Evolutionary conservation across 2,797 vertebrate species (phyloP).

Genomic region (Syndactyla subalaris): DNA sequence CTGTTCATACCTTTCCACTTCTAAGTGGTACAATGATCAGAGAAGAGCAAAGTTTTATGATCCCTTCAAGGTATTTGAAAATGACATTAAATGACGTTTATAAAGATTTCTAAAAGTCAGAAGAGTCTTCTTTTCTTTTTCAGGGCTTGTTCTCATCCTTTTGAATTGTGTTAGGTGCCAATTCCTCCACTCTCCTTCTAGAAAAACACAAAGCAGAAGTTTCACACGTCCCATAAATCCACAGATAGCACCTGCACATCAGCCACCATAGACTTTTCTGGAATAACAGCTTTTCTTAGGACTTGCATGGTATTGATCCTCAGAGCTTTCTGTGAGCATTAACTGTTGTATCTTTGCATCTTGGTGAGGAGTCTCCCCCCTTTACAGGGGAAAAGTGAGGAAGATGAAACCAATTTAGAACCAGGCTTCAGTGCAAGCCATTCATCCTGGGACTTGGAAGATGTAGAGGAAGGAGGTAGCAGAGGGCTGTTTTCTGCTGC

Average conservation of each 20-base stretch:
- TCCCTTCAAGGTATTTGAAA: conserved; percentile 71
- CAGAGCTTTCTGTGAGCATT: not conserved
- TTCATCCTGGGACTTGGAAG: not conserved
- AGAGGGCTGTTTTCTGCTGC: not conserved
- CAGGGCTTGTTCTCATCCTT: conserved; percentile 37
- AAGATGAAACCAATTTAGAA: not conserved
- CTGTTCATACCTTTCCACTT: conserved; percentile 34
- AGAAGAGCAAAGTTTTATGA: conserved; percentile 67
- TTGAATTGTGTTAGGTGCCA: conserved; percentile 26
- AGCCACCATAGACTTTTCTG: not conserved
- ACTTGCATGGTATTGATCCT: not conserved
- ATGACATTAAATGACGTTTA: conserved; percentile 53
- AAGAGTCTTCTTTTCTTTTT: conserved; percentile 34
- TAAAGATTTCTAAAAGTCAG: conserved; percentile 66
- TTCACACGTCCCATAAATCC: conserved; percentile 15
- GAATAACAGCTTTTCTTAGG: not conserved
- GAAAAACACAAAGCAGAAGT: not conserved
- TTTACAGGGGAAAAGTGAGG: not conserved
- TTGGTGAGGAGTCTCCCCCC: not conserved
- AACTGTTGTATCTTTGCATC: not conserved
- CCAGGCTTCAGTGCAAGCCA: not conserved
- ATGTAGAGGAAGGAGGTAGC: not conserved
- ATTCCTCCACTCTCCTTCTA: not conserved
- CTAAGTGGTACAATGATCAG: conserved; percentile 51
- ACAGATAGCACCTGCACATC: not conserved